These are phyloP conservation scores for Xiphorhynchus elegans DNA, from an alignment of 2,113 vertebrate species.

Conservation along the genomic window DNA sequence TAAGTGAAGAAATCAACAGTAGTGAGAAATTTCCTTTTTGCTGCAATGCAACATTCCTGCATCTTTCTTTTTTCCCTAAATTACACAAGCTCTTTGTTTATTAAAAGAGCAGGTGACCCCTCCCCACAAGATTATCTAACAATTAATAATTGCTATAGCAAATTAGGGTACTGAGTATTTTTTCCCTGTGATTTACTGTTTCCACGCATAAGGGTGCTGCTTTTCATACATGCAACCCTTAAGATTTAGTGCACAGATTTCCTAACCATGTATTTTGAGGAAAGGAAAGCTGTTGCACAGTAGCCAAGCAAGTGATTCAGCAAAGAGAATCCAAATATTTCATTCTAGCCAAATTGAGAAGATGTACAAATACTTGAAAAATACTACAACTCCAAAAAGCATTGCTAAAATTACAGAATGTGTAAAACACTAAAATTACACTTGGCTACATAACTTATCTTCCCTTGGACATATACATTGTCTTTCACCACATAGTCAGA, in stretches of 20 bases:
- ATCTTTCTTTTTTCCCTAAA: background rate
- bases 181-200: background rate
- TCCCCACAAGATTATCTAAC: background rate
- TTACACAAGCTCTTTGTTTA: background rate
- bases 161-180: background rate
- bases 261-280: background rate
- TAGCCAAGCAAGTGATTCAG: conserved; percentile 41
- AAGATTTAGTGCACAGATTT: background rate
- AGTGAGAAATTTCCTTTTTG: background rate
- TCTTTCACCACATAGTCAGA: background rate
- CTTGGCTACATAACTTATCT: background rate
- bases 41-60: background rate
- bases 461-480: background rate
- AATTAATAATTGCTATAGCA: background rate
- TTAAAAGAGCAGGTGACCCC: background rate
- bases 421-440: conserved; percentile 6
- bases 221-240: background rate
- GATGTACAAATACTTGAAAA: background rate
- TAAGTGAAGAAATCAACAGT: background rate
- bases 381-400: background rate
- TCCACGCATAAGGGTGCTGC: background rate
- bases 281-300: background rate
- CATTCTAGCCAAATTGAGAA: conserved; percentile 2
- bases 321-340: background rate
- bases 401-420: background rate